A percentile compares a stretch with the other conserved stretches of the same genome.
Conservation (phyloP, 2,113 vertebrate species). For the rabbit (Oryctolagus cuniculus) region mOryCun1.1 NC_091445.1:79158501-79159000, state of each 20-base stretch:
- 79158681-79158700: slow-evolving; percentile 42
- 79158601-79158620: slow-evolving; percentile 32
- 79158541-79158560: background rate
- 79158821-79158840: slow-evolving; percentile 8
- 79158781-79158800: background rate
- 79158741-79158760: background rate
- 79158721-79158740: background rate
- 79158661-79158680: background rate
- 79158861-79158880: background rate
- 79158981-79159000: background rate
- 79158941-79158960: background rate
- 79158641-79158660: background rate
- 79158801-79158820: background rate
- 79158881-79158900: background rate
- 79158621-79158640: slow-evolving; percentile 5
- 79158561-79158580: background rate
- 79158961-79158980: background rate
- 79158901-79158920: background rate
- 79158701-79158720: background rate
- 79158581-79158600: slow-evolving; percentile 6
- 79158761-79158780: background rate
- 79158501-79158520: background rate
- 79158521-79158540: slow-evolving; percentile 21
- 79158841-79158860: background rate
- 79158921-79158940: background rate